Conservation (phyloP, 2,797 vertebrate genomes). For the Sebastes miniatus region DNA sequence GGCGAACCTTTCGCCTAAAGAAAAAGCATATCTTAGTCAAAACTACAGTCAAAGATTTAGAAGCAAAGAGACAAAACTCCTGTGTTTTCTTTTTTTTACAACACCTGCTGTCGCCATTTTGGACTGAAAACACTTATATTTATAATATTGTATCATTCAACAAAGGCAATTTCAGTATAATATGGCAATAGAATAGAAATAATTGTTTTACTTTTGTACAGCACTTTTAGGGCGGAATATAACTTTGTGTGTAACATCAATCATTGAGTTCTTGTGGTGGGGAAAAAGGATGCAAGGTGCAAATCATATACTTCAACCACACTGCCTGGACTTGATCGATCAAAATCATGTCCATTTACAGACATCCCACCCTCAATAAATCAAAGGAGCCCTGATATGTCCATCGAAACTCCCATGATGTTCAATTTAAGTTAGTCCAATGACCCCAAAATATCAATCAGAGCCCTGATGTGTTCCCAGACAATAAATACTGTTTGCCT, state of each 20-base stretch:
- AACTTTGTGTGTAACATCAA: background rate
- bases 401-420: background rate
- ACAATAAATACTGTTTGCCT: background rate
- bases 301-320: background rate
- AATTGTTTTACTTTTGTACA: too few relatives aligned
- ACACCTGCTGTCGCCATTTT: too few relatives aligned
- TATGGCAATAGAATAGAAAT: too few relatives aligned
- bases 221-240: too few relatives aligned
- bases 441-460: background rate
- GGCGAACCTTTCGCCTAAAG: conserved; percentile 91
- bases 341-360: background rate
- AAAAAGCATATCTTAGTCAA: background rate
- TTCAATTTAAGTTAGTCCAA: background rate
- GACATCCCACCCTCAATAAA: background rate
- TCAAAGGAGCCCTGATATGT: background rate
- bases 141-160: too few relatives aligned
- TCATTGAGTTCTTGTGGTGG: accelerated
- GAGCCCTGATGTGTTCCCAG: background rate
- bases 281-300: background rate
- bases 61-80: too few relatives aligned
- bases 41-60: background rate
- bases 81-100: too few relatives aligned
- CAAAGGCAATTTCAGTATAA: accelerated
- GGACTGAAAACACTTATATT: too few relatives aligned
- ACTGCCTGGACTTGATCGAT: background rate